Percentiles rank a stretch among this genome's conserved stretches.
Conservation (phyloP, 2,797 vertebrate genomes). For the Rallus crepitans region DNA sequence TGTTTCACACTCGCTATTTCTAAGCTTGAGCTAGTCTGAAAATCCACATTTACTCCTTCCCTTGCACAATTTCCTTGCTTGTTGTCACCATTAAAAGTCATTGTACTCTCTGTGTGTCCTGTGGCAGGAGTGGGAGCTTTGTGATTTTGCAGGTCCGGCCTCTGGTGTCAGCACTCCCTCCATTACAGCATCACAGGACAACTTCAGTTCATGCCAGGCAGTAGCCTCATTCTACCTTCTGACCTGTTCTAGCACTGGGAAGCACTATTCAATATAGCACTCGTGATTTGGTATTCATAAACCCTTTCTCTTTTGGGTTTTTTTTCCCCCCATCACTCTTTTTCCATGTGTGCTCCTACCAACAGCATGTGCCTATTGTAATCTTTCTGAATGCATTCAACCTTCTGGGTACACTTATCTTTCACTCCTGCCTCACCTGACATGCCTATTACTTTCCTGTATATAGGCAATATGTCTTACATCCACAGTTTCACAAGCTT, state of each 20-base stretch:
- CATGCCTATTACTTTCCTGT: neutral
- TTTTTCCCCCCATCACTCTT: neutral
- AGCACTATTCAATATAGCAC: neutral
- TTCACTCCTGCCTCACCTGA: neutral
- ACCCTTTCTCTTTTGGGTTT: neutral
- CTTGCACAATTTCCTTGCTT: neutral
- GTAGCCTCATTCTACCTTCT: neutral
- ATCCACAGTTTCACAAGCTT: neutral
- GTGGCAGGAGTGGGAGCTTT: neutral
- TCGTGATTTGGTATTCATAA: neutral
- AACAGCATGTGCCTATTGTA: neutral
- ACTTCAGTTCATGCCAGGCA: neutral
- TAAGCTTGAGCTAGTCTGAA: neutral
- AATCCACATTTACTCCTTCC: neutral
- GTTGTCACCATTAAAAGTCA: neutral
- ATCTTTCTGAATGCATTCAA: neutral
- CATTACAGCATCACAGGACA: neutral
- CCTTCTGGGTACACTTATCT: neutral
- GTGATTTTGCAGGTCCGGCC: neutral
- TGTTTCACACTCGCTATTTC: neutral
- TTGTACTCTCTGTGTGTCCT: neutral
- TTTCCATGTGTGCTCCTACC: neutral
- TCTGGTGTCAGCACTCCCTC: neutral
- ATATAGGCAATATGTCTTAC: neutral
- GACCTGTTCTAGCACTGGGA: constrained; percentile 18